Percentiles rank a stretch among this genome's conserved stretches.
Conservation (phyloP, 53 echinoderm and acorn worm species). For the Pentamera pediparva region DNA sequence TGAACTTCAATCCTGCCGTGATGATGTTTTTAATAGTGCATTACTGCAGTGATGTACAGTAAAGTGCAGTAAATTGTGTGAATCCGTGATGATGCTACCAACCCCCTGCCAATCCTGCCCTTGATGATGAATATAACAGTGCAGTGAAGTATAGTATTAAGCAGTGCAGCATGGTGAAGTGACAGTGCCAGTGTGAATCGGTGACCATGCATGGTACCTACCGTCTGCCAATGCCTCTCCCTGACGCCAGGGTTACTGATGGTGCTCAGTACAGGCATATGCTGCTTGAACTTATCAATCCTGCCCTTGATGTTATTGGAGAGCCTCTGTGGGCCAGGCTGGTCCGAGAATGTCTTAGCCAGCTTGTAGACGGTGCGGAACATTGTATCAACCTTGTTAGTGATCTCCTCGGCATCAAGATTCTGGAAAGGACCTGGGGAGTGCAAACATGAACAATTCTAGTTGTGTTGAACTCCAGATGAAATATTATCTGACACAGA, state of each 20-base stretch:
- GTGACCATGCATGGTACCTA: too few species aligned
- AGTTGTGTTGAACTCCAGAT: neutral
- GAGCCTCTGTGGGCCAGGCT: slow-evolving; percentile 90
- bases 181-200: too few species aligned
- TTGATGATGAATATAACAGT: too few species aligned
- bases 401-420: slow-evolving; percentile 77
- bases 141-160: too few species aligned
- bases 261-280: slow-evolving; percentile 82
- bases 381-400: slow-evolving; percentile 85
- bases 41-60: too few species aligned
- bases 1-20: too few species aligned
- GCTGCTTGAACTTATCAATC: slow-evolving; percentile 98
- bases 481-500: too few species aligned
- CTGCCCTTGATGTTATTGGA: slow-evolving; percentile 97
- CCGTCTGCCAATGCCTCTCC: slow-evolving; percentile 90
- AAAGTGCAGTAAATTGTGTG: too few species aligned
- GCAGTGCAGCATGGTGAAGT: too few species aligned
- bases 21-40: too few species aligned
- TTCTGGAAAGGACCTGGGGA: slow-evolving; percentile 83
- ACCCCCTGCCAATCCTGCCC: too few species aligned
- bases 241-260: slow-evolving; percentile 97
- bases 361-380: slow-evolving; percentile 95
- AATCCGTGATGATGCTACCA: too few species aligned
- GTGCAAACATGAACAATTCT: neutral
- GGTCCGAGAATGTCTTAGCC: slow-evolving; percentile 74